Evolutionary conservation across 2,797 vertebrate genomes (phyloP), one percentile per base, ranked within the genome.

Genomic region (Harpagifer antarcticus): DNA sequence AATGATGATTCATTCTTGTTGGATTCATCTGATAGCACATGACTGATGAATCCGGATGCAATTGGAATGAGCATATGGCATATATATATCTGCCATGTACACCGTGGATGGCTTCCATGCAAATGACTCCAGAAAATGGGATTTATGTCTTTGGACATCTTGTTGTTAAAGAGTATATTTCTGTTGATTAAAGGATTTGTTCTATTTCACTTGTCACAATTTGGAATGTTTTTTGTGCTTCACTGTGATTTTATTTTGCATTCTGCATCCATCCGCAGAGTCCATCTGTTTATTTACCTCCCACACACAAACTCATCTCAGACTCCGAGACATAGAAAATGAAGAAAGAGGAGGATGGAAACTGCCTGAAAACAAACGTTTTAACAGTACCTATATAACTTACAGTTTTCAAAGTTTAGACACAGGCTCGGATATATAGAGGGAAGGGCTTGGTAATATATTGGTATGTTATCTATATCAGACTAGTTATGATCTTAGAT

Each of bases 281-380:
- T 79, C 76, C 81, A 75, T 91, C 81, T 89, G 77, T 86, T 86
- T 87, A 68, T 84, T 80, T 75, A 50, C 64, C 78, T 80, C 82
- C 86, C 77, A 90, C 87, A 60, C 79, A 81, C 42, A 76, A 83
- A 79, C 68, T 61, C 48, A 33, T 74, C 64, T 79, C 20, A 78
- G 53, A 75, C 74, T 59, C 45, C 2, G 50, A 64, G 47, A 68
- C 65, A 13, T 42, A 13, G 58, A 78, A 63, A 83, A 72, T 81
- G 68, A 37, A 54, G 61, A 68, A 19, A 53, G 63, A 71, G 19
- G 10, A n/a, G 43, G 20, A 54, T 56, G 48, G 20, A 6, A 74
- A 75, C 16, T 63, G 45, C 67, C 48, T 62, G 33, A 55, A 83
- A 78, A 76, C 13, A 37, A 37, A 27, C 27, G 8, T 37, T 7